Percentiles rank a stretch among this genome's conserved stretches.
phyloP scores from a whole-genome alignment of 2,888 invertebrate genomes.

The Polia nebulosa region DNA sequence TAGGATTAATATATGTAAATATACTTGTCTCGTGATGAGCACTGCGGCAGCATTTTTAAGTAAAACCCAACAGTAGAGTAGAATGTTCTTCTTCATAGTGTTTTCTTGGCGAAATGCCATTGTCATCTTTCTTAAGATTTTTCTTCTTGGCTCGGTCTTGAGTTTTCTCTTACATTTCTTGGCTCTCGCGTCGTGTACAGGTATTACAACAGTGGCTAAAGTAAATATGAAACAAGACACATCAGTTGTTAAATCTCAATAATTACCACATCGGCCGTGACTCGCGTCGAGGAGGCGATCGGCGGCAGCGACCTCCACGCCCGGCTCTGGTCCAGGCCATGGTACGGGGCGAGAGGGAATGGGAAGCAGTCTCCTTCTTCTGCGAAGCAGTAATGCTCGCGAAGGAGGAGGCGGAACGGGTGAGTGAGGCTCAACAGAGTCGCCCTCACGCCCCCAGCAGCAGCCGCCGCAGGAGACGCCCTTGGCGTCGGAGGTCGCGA shows the following conservation, averaged over 20 bases:
- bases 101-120: constrained; percentile 44
- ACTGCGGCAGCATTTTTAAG: constrained; percentile 56
- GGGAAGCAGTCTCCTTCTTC: no score
- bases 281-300: neutral
- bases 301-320: no score
- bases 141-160: constrained; percentile 43
- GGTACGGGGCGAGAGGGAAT: no score
- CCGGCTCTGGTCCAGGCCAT: no score
- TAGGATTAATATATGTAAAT: constrained; percentile 48
- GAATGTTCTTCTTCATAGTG: constrained; percentile 20
- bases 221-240: constrained; percentile 14
- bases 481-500: no score
- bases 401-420: no score
- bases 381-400: no score
- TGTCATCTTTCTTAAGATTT: constrained; percentile 19
- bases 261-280: neutral
- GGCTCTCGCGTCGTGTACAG: constrained; percentile 30
- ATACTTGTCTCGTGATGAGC: constrained; percentile 46
- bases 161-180: constrained; percentile 43
- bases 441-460: no score
- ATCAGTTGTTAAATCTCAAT: neutral
- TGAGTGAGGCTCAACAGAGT: no score
- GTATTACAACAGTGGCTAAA: constrained; percentile 11
- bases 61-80: constrained; percentile 29
- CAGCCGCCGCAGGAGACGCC: no score